Percentiles rank a stretch among this genome's conserved stretches.
phyloP scores from a whole-genome alignment of 2,797 vertebrate genomes.

The Chaetophractus vellerosus region DNA sequence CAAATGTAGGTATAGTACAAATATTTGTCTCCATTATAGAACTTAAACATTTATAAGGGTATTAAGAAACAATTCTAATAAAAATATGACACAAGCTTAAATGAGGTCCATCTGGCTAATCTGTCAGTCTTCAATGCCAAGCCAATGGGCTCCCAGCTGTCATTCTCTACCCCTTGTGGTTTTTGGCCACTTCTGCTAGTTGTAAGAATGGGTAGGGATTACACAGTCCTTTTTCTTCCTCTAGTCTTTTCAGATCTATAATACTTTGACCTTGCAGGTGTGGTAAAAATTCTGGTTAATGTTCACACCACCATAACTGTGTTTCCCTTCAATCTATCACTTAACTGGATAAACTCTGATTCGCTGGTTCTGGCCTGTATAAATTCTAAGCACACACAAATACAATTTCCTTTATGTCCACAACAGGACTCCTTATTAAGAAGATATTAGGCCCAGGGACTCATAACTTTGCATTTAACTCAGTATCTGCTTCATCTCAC shows the following conservation, averaged over 20 bases:
- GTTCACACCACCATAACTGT: constrained; percentile 5
- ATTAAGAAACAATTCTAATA: constrained; percentile 70
- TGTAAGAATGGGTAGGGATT: neutral
- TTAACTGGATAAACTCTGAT: constrained; percentile 58
- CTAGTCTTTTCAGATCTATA: neutral
- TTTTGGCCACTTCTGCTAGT: neutral
- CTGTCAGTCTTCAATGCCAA: constrained; percentile 62
- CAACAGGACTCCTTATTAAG: constrained; percentile 59
- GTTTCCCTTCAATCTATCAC: constrained; percentile 43
- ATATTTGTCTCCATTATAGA: constrained; percentile 45
- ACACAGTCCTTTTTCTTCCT: neutral
- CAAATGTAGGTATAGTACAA: neutral
- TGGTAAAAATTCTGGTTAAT: neutral
- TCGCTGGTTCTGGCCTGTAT: neutral
- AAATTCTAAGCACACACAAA: constrained; percentile 35
- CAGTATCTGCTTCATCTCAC: constrained; percentile 67
- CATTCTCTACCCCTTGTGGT: neutral
- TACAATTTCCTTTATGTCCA: constrained; percentile 69
- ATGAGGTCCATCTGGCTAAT: constrained; percentile 60
- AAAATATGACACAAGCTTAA: constrained; percentile 65
- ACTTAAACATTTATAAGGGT: constrained; percentile 66
- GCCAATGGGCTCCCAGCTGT: neutral
- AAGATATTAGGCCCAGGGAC: constrained; percentile 61
- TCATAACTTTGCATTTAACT: constrained; percentile 65
- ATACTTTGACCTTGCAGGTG: neutral